phyloP scores from a whole-genome alignment of 2,797 vertebrate genomes.

The Hemitrygon akajei region DNA sequence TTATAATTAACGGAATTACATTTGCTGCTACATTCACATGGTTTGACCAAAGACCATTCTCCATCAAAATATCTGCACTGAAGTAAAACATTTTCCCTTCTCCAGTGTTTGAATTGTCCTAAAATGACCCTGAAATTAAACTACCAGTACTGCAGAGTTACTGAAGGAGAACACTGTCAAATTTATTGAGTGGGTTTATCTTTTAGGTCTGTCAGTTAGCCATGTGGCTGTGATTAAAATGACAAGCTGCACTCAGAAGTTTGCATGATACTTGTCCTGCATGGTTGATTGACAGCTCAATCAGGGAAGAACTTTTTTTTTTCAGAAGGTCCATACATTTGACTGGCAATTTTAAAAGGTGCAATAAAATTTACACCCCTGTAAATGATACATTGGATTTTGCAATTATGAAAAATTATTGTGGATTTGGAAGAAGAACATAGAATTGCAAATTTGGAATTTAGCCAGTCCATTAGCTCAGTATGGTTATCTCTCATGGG shows the following conservation, averaged over 20 bases:
- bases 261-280: neutral
- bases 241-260: neutral
- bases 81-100: neutral
- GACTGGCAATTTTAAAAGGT: neutral
- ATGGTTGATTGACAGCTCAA: neutral
- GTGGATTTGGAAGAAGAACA: neutral
- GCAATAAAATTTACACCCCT: neutral
- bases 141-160: neutral
- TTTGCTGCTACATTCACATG: neutral
- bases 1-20: neutral
- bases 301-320: neutral
- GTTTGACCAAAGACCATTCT: neutral
- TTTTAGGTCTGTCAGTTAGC: neutral
- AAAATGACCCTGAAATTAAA: constrained; percentile 8
- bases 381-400: neutral
- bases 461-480: neutral
- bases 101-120: neutral
- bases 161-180: neutral
- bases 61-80: neutral
- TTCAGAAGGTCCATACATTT: neutral
- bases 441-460: constrained; percentile 4
- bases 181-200: neutral
- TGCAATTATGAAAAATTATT: neutral
- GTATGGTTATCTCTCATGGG: neutral
- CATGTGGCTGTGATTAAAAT: neutral